phyloP scores from a whole-genome alignment of 2,113 vertebrate species.

The Nothoprocta pentlandii region DNA sequence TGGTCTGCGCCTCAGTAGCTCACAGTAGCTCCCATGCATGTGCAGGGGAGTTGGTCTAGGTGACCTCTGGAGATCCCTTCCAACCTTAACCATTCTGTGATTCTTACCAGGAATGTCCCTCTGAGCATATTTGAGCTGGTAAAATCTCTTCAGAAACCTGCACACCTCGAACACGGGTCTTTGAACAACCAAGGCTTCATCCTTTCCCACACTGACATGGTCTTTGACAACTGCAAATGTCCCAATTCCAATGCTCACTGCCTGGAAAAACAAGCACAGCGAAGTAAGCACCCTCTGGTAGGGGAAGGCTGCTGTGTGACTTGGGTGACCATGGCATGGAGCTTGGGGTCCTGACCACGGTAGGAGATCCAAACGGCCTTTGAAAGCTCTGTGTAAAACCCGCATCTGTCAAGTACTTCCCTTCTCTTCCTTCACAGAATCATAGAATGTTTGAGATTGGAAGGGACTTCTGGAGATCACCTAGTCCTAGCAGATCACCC shows the following conservation, averaged over 20 bases:
- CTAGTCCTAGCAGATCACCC: too few species aligned
- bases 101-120: neutral
- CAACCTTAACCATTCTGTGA: too few species aligned
- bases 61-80: too few species aligned
- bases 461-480: too few species aligned
- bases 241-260: neutral
- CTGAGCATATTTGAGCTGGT: neutral
- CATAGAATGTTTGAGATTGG: too few species aligned
- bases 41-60: too few species aligned
- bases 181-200: neutral
- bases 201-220: rapidly evolving
- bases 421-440: too few species aligned
- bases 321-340: rapidly evolving
- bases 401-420: neutral
- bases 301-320: neutral
- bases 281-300: neutral
- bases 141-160: neutral
- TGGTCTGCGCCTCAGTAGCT: neutral
- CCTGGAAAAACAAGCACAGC: neutral
- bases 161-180: neutral
- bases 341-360: neutral
- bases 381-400: neutral
- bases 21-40: too few species aligned
- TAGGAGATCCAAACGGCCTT: neutral
- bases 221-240: neutral